Base-by-base conservation (phyloP, 2,888 invertebrate species). In the Automeris io region DNA sequence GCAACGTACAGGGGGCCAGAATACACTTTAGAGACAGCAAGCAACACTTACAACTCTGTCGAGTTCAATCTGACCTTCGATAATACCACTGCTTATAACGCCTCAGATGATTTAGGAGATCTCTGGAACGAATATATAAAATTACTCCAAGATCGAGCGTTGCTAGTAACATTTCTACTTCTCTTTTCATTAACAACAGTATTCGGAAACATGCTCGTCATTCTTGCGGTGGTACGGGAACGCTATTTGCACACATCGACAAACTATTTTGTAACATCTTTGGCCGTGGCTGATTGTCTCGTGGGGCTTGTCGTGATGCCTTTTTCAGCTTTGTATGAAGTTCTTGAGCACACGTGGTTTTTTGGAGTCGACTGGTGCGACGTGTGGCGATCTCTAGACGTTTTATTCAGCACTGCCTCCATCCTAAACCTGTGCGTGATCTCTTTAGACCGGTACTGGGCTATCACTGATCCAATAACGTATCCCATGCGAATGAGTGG, bases 271-370 rank as follows among this genome's bases (percentile, higher is more conserved):
- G 96, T 99, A 46, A 97, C 98, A 6, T 98, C 98, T 8, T 81
- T 99, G 46, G 99, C 99, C 0, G 95, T 97, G 16, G 98, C 99
- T 0, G 99, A 99, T 72, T 96, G 98, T 57, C 88, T 99, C 31
- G 98, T 99, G 3, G 99, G 99, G 0, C 86, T 97, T 34, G 95
- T 98, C 2, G 99, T 99, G 35, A 99, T 99, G 99, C 99, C 99
- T 0, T 97, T 99, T 76, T 95, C 95, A 46, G 96, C 96, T 0
- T 88, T 96, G 8, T 95, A 96, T 69, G 96, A 97, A 77, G 93
- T 95, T 8, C 82, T 95, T 18, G 94, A 94, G 59, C 94, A 95
- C 60, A 93, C 92, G 16, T 98, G 98, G 98, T 92, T 96, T 54
- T 98, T 97, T 70, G 98, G 98, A 3, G 91, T 93, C 2, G 94